Evolutionary conservation across 2,888 invertebrate genomes (phyloP).

Genomic region (Xiphydria camelus): DNA sequence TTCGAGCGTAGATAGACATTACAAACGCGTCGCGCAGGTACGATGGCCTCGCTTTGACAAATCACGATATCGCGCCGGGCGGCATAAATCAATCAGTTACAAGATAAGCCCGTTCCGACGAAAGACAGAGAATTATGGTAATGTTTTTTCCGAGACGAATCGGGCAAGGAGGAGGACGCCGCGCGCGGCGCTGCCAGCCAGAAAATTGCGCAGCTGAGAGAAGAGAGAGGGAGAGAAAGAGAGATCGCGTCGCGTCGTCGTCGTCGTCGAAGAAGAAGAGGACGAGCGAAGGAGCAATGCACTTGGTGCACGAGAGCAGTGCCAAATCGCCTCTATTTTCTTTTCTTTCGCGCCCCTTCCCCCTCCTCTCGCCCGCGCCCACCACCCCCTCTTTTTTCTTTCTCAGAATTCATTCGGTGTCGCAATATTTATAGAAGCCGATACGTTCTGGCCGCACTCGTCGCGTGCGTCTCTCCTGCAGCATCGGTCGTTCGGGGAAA

Average conservation of each 20-base stretch:
- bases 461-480: too few relatives aligned
- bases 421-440: slow-evolving; percentile 42
- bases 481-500: too few relatives aligned
- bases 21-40: slow-evolving; percentile 14
- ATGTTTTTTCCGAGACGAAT: slow-evolving; percentile 11
- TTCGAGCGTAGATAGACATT: slow-evolving; percentile 18
- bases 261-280: not conserved
- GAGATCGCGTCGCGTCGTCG: too few relatives aligned
- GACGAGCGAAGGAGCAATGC: slow-evolving; percentile 18
- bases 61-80: slow-evolving; percentile 21
- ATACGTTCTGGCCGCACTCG: slow-evolving; percentile 25
- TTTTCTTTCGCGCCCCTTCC: slow-evolving; percentile 29
- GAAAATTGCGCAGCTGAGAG: slow-evolving; percentile 22
- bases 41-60: slow-evolving; percentile 20
- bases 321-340: slow-evolving; percentile 34
- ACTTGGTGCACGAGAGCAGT: slow-evolving; percentile 17
- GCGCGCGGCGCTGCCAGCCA: slow-evolving; percentile 15
- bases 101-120: slow-evolving; percentile 14
- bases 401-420: slow-evolving; percentile 28
- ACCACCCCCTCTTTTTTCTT: slow-evolving; percentile 27
- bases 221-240: not conserved
- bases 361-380: slow-evolving; percentile 14
- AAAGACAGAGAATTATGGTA: slow-evolving; percentile 16
- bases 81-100: slow-evolving; percentile 35
- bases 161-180: slow-evolving; percentile 1